Base-by-base conservation (phyloP, 2,797 vertebrate species). In the Lepilemur septentrionalis region DNA sequence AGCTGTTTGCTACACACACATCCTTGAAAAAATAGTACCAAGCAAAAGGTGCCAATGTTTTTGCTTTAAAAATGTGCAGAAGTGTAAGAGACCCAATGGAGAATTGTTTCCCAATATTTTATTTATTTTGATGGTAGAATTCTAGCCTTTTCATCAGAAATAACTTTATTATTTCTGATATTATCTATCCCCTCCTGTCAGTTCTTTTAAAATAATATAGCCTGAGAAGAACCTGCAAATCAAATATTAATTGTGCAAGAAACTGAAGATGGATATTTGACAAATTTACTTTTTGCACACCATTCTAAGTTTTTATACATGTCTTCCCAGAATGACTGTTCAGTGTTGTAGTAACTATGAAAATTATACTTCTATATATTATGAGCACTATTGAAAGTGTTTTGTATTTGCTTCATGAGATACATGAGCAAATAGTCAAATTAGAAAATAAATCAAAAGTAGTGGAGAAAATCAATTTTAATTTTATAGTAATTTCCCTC, bases 391-490 rank as follows among this genome's bases (percentile, higher is more conserved):
- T 48, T 92, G 35, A 67, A 95, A 65, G 55, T 14, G 55, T 73
- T 82, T 87, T 46, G 46, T 55, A 41, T 43, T 72, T 17, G 22
- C 22, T 57, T 87, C 57, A 65, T 70, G 76, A 94, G 63, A 20
- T 20, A 61, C 12, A 46, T 43, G 41, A 76, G 78, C 50, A 79
- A 67, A 78, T 87, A 96, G 4, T 28, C 72, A 57, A 52, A 76
- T 84, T 18, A 76, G 52, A 94, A 98, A 97, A 88, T 84, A 90
- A 93, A 92, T 82, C 25, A 67, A 90, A 81, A 82, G 41, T 38
- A 38, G 94, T 78, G 25, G 25, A 87, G 15, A 85, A 96, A 48
- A 80, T 7, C 78, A 96, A 84, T 85, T 93, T 95, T 61, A 87
- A 63, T 82, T 98, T 96, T 96, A 38, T 76, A 83, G 6, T 95